phyloP scores from a whole-genome alignment of 2,888 invertebrate genomes.

The Epistrophe eligans region DNA sequence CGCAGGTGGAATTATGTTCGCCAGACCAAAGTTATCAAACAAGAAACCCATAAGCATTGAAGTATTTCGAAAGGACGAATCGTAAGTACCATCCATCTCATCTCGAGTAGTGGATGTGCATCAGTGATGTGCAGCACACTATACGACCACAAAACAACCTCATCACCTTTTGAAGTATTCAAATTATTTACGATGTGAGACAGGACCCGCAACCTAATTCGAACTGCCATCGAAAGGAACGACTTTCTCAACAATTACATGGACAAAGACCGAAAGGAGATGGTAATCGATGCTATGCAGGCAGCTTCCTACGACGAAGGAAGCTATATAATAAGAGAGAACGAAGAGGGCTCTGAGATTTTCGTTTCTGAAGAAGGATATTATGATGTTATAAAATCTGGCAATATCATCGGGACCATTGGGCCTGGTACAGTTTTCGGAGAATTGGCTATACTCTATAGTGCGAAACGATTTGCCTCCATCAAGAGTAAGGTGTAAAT shows the following conservation, averaged over 20 bases:
- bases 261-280: slow-evolving; percentile 89
- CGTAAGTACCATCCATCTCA: slow-evolving; percentile 82
- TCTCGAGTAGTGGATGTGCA: not conserved
- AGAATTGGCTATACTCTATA: slow-evolving; percentile 96
- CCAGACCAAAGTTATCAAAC: slow-evolving; percentile 84
- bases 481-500: slow-evolving; percentile 87
- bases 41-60: slow-evolving; percentile 84
- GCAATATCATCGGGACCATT: slow-evolving; percentile 90
- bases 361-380: slow-evolving; percentile 94
- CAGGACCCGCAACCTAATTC: slow-evolving; percentile 87
- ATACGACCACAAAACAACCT: not conserved
- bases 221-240: slow-evolving; percentile 90
- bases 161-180: slow-evolving; percentile 18
- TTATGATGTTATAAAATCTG: slow-evolving; percentile 93
- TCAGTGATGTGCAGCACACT: not conserved
- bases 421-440: slow-evolving; percentile 94
- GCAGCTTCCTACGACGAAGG: slow-evolving; percentile 88
- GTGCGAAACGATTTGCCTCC: slow-evolving; percentile 95
- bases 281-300: slow-evolving; percentile 93
- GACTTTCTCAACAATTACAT: slow-evolving; percentile 92
- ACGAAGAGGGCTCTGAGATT: slow-evolving; percentile 93
- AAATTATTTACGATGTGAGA: slow-evolving; percentile 11
- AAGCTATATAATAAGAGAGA: slow-evolving; percentile 91
- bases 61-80: slow-evolving; percentile 86
- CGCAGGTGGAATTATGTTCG: slow-evolving; percentile 85